Base-by-base conservation (phyloP, 2,113 vertebrate species). In the Datnioides undecimradiatus region DNA sequence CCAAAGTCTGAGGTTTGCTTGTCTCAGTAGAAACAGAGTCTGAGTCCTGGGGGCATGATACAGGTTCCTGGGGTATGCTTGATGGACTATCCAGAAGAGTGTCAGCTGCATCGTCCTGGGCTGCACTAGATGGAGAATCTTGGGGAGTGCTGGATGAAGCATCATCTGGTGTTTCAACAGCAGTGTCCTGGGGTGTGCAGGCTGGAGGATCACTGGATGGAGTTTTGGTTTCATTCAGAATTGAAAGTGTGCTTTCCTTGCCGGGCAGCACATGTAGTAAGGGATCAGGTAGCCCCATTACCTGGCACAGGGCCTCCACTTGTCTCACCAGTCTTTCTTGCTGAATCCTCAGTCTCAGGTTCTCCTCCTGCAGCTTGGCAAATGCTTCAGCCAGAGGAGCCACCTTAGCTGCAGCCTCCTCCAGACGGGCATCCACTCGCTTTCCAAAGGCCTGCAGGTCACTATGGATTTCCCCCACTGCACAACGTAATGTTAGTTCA, bases 371-470 rank as follows among this genome's bases (percentile, higher is more conserved):
- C 77, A 99, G 86, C 52, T 83, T 78, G 8, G 90, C 74, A 6
- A 96, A 59, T 1, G 93, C 88, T 17, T 88, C 69, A 4, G 93
- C 88, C 83, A 96, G 79, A 1, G 96, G 94, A 58, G 86, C 81
- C 83, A 96, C 68, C 52, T 63, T 88, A 46, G 16, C 60, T n/a
- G 82, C 76, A 0, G 92, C 94, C 80, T 84, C 92, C 79, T 95
- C 93, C 5, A 97, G 85, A 25, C 87, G 94, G 62, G 76, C 90
- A 67, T 96, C 90, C 65, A 97, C 86, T 0, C 16, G 90, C 17
- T 78, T 92, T 55, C 87, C 85, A 49, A 97, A 97, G 0, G 78
- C 93, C 86, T 94, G 93, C 69, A 98, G 91, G 65, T 98, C 96
- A 21, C 17, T 89, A 27, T 89, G 94, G 51, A 98, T 90, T 83